A percentile compares a stretch with the other conserved stretches of the same genome.
Conservation (phyloP, 2,888 invertebrate genomes). For the Thelaira solivaga region DNA sequence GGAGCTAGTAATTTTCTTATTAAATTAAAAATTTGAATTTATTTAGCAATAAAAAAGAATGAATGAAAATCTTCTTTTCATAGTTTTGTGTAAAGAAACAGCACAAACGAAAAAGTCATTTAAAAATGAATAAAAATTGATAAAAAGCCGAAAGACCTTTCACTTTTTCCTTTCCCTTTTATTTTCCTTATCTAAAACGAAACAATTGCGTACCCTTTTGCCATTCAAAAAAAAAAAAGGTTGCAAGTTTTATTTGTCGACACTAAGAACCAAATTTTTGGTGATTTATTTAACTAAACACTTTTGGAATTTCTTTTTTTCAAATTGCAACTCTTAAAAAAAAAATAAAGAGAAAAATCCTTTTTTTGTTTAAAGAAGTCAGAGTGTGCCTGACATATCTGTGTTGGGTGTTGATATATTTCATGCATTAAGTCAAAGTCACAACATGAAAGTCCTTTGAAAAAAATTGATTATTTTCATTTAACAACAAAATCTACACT, state of each 20-base stretch:
- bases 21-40: too few species aligned
- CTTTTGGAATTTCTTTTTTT: background rate
- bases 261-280: slow-evolving; percentile 43
- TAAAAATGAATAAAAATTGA: background rate
- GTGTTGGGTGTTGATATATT: slow-evolving; percentile 63
- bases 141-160: too few species aligned
- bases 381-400: background rate
- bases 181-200: background rate
- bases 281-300: slow-evolving; percentile 42
- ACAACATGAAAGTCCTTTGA: slow-evolving; percentile 7
- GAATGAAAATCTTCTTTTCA: too few species aligned
- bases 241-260: slow-evolving; percentile 18
- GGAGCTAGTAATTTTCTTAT: too few species aligned
- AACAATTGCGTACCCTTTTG: background rate
- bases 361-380: too few species aligned
- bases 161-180: too few species aligned
- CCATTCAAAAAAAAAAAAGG: background rate
- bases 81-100: too few species aligned
- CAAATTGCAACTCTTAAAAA: too few species aligned
- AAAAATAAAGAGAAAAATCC: too few species aligned
- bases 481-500: too few species aligned
- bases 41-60: too few species aligned
- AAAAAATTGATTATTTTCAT: too few species aligned
- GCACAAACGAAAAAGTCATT: background rate
- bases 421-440: slow-evolving; percentile 66